These are phyloP conservation scores for Rutpela maculata DNA, from an alignment of 2,888 invertebrate genomes.

Conservation along the genomic window DNA sequence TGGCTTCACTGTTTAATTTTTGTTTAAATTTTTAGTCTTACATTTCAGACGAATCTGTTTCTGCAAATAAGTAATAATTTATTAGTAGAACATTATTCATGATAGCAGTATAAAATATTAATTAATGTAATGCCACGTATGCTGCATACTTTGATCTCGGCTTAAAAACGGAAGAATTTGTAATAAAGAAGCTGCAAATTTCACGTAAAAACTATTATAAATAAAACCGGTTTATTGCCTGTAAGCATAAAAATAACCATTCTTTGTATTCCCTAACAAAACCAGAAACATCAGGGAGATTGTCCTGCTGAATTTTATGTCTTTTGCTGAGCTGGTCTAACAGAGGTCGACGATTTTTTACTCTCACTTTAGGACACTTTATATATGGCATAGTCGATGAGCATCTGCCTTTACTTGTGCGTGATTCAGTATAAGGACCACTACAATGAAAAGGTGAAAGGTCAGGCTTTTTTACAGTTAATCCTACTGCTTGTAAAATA, in stretches of 20 bases:
- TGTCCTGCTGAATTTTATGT: constrained; percentile 38
- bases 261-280: constrained; percentile 36
- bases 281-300: constrained; percentile 22
- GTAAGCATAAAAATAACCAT: constrained; percentile 28
- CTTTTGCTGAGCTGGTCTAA: constrained; percentile 49
- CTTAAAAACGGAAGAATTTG: too few species aligned
- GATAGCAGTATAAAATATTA: too few species aligned
- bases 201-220: constrained; percentile 8
- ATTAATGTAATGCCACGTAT: too few species aligned
- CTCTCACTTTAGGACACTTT: constrained; percentile 43
- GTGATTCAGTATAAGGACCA: constrained; percentile 21
- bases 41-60: too few species aligned
- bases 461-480: constrained; percentile 15
- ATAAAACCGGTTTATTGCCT: constrained; percentile 2
- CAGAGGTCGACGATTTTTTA: constrained; percentile 51
- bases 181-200: not conserved
- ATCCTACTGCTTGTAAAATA: too few species aligned
- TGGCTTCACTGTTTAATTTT: too few species aligned
- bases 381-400: constrained; percentile 34
- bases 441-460: constrained; percentile 32
- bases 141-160: too few species aligned
- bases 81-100: too few species aligned
- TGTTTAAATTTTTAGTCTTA: too few species aligned
- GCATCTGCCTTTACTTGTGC: constrained; percentile 37
- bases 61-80: too few species aligned